Evolutionary conservation across 2,797 vertebrate genomes (phyloP), one percentile per base, ranked within the genome.

Genomic region (Myiothlypis chrysogaster): DNA sequence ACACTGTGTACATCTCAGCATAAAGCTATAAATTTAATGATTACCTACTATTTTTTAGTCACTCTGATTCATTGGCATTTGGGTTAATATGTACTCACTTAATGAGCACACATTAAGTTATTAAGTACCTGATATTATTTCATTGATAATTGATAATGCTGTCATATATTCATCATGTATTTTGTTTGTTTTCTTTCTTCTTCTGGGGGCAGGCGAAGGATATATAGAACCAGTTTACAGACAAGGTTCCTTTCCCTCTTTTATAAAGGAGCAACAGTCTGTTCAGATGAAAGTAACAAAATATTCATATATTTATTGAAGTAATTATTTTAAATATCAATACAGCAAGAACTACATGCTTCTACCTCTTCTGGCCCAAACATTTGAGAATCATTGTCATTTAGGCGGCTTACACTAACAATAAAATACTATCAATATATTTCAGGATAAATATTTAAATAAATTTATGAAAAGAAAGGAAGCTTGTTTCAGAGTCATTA

Each of bases 71-170:
- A 9, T 6, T 8, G 2, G 1, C 57, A n/a, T 37, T 24, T 80
- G 12, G 8, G 11, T 14, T 65, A 79, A n/a, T 34, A 49, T 4
- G 2, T 57, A 50, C 4, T 41, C 19, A 55, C 5, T n/a, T 35
- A 72, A 68, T 27, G 10, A 86, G 6, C 3, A 66, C 2, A 4
- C 27, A 34, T 35, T 41, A 47, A 28, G 8, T 37, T 27, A 41
- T 35, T 35, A 43, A 28, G 9, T 34, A n/a, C 3, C 1, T 65
- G 18, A 43, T 47, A 65, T 68, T 59, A 25, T 59, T 19, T 78
- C 8, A 59, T 20, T 17, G 27, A 43, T 66, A 83, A 19, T 34
- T 56, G 2, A 41, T 1, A 8, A n/a, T 0, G 0, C 56, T 59
- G 82, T 64, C 24, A 56, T 39, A 34, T 3, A 17, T 52, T 56